These are phyloP conservation scores for Rhinophrynus dorsalis DNA, from an alignment of 2,797 vertebrate genomes.

Conservation along the genomic window DNA sequence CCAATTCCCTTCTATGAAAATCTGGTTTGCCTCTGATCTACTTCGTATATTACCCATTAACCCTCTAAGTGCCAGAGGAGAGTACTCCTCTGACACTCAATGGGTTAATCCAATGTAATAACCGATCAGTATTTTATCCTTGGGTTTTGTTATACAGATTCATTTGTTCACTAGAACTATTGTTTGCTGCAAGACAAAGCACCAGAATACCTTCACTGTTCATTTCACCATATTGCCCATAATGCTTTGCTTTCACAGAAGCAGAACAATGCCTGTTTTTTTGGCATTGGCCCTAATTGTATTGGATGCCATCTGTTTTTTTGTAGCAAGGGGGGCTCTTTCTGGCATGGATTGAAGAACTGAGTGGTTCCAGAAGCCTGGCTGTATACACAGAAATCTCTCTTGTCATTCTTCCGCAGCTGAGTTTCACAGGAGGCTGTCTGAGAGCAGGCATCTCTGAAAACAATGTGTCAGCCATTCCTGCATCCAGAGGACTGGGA, in stretches of 20 bases:
- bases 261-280: not conserved
- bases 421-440: conserved; percentile 14
- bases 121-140: too few relatives aligned
- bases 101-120: too few relatives aligned
- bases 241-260: not conserved
- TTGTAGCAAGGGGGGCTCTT: not conserved
- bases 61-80: too few relatives aligned
- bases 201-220: not conserved
- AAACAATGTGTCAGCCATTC: not conserved
- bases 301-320: conserved; percentile 24
- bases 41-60: too few relatives aligned
- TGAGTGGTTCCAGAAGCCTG: conserved; percentile 22
- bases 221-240: not conserved
- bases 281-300: conserved; percentile 26
- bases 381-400: conserved; percentile 5
- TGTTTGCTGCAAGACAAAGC: conserved; percentile 14
- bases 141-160: too few relatives aligned
- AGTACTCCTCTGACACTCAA: too few relatives aligned
- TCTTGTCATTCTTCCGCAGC: conserved; percentile 31
- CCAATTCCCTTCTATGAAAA: too few relatives aligned
- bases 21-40: too few relatives aligned
- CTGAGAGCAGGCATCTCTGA: not conserved
- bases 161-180: not conserved
- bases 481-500: not conserved
- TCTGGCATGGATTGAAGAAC: conserved; percentile 8